Percentiles rank a stretch among this genome's conserved stretches.
These are phyloP conservation scores for Brachymystax lenok DNA, from an alignment of 2,797 vertebrate species.

Conservation along the genomic window DNA sequence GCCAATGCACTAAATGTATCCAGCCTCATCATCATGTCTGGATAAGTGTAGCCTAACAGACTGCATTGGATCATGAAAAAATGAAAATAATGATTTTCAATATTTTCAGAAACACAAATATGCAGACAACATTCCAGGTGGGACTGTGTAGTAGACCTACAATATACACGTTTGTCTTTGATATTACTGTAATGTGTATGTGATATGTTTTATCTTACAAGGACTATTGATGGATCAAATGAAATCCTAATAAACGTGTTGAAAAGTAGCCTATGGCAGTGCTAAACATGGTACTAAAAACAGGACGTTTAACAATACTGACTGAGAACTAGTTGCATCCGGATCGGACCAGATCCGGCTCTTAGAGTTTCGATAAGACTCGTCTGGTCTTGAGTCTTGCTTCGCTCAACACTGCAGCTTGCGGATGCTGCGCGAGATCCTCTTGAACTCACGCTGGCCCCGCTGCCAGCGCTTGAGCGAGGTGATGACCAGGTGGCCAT, in stretches of 20 bases:
- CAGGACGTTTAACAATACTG: neutral
- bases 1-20: neutral
- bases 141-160: neutral
- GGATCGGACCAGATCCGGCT: neutral
- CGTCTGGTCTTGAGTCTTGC: neutral
- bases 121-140: neutral
- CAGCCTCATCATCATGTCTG: conserved; percentile 2
- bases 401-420: conserved; percentile 90
- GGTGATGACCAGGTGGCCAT: conserved; percentile 94
- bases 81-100: neutral
- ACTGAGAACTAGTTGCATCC: neutral
- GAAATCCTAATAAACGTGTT: neutral
- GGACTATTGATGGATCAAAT: neutral
- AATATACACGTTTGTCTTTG: neutral
- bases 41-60: neutral
- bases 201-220: neutral
- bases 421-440: conserved; percentile 95
- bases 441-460: conserved; percentile 93
- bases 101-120: neutral
- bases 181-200: neutral
- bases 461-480: conserved; percentile 97
- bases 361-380: neutral
- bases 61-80: neutral
- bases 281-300: neutral
- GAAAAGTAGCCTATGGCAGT: neutral